Base-by-base conservation (phyloP, 2,797 vertebrate genomes). In the Parauchenoglanis ngamensis region DNA sequence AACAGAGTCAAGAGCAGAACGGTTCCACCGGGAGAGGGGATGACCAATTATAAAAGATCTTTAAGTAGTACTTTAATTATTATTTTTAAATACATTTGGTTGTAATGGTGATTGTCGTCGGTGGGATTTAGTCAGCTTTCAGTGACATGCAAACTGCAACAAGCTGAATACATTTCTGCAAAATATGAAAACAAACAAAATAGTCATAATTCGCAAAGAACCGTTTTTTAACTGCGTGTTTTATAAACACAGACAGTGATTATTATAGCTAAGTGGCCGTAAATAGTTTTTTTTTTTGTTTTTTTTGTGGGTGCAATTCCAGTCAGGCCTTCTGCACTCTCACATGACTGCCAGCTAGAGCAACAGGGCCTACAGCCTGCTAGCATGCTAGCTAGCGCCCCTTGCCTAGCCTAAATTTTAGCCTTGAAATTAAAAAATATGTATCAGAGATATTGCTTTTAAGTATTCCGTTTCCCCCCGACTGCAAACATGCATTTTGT, bases 341-440 rank as follows among this genome's bases (percentile, higher is more conserved):
- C 91, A 89, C 89, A 87, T 91, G 90, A 91, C 90, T 89, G 90
- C 88, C 86, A 90, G 85, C 70, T 81, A 84, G 79, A 89, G 88
- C 90, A 91, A 90, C 90, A 92, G 91, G 90, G 90, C 90, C 85
- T 83, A 73, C 35, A 54, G 70, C 65, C 63, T 73, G 77, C 72
- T 82, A 67, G 81, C 68, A 52, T 56, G 54, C 76, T 44, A 35
- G 28, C 75, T 56, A 80, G 65, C 46, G 46, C 23, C 61, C 3
- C 17, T 23, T 12, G 17, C 7, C 46, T 23, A 54, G 44, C 46
- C 56, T 59, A 6, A 4, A 40, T 59, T 63, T 76, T 67, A 75
- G 57, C n/a, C 21, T 40, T 68, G 17, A 56, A 40, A 46, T 25
- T 7, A 15, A 4, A 40, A 49, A n/a, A 81, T 46, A 79, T 21